Evolutionary conservation across 2,797 vertebrate genomes (phyloP), one percentile per base, ranked within the genome.

Genomic region (Pampus argenteus): DNA sequence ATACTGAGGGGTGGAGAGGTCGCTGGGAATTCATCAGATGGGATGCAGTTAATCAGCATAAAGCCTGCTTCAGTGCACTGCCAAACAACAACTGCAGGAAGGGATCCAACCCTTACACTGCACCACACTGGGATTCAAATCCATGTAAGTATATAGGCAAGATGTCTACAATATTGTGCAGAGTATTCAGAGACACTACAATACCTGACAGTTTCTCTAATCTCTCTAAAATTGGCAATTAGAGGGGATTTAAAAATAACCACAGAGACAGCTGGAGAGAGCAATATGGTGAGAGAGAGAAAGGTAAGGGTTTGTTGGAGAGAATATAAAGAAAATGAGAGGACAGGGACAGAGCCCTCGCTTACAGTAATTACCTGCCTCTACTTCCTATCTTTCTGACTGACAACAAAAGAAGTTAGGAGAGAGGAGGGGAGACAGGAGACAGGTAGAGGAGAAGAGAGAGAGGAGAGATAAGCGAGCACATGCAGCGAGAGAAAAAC

Each of bases 21-120:
- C 76, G 60, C 77, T 42, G 66, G 65, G 76, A 91, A 89, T 86
- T 80, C 87, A 89, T 91, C 88, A 84, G 80, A 86, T 81, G 76
- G 78, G 74, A 90, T 88, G 83, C 88, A 88, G 89, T 88, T 89
- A 89, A 91, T 92, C 86, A 89, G 89, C 88, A 91, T 83, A 87
- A 86, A 87, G 83, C 79, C 78, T 79, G 83, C 83, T 86, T 78
- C 79, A 54, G 62, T 84, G 80, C 86, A 79, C 79, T 31, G 81
- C 83, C 85, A 76, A 88, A 90, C 83, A 88, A 90, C 64, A 79
- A 78, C 82, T 65, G 78, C 70, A 84, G 66, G 79, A 75, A 59
- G 1, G n/a, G 69, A 61, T 73, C 73, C 69, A 69, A 14, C 61
- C 68, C 74, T 78, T 45, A 29, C 52, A 78, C 69, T 75, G 78